Evolutionary conservation across 2,113 vertebrate genomes (phyloP).

Genomic region (Podiceps cristatus): DNA sequence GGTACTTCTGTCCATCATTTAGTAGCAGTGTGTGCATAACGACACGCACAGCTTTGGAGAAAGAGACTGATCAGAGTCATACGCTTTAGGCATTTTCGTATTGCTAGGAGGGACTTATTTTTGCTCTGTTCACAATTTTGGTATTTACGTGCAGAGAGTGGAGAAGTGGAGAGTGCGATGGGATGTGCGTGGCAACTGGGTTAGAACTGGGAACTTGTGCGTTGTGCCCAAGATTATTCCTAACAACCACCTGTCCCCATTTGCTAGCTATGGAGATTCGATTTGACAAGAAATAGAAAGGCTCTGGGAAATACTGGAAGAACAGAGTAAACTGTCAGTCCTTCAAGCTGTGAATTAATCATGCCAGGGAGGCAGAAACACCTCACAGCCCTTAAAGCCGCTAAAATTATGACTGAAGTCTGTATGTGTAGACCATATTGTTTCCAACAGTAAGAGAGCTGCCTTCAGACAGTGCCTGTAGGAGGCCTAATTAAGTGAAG

Average conservation of each 20-base stretch:
- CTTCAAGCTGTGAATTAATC: not conserved
- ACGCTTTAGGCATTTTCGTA: not conserved
- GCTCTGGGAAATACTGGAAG: not conserved
- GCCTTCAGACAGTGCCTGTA: not conserved
- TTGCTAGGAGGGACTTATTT: not conserved
- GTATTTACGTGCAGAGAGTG: not conserved
- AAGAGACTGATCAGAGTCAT: not conserved
- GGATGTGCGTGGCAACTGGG: not conserved
- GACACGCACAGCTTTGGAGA: not conserved
- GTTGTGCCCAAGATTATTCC: not conserved
- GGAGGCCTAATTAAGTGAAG: not conserved
- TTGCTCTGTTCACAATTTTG: not conserved
- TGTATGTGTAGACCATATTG: rapidly evolving
- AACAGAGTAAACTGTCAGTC: not conserved
- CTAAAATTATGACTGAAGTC: not conserved
- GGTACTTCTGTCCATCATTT: not conserved
- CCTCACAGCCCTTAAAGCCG: not conserved
- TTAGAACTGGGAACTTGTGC: not conserved
- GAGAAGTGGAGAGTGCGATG: not conserved
- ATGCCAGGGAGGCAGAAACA: not conserved
- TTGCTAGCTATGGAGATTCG: not conserved
- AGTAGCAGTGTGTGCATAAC: not conserved
- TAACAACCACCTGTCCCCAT: not conserved
- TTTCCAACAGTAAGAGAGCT: not conserved
- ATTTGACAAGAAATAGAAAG: not conserved